phyloP scores from a whole-genome alignment of 2,113 vertebrate genomes.

The Verasper variegatus region DNA sequence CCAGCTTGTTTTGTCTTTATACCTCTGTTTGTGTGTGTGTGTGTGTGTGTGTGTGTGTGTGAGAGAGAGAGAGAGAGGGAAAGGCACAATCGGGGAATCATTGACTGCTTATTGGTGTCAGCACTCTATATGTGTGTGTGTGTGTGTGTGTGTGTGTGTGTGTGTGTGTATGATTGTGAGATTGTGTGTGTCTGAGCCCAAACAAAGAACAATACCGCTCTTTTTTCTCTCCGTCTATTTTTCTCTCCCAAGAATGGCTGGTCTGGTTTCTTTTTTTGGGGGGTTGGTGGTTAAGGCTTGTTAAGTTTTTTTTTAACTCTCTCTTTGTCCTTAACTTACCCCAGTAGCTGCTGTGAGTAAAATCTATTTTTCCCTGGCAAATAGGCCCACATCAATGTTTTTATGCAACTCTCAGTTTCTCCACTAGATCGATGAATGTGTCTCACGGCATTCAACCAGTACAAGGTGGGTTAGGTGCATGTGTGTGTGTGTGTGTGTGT shows the following conservation, averaged over 20 bases:
- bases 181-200: constrained; percentile 24
- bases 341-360: constrained; percentile 27
- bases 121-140: constrained; percentile 52
- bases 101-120: constrained; percentile 73
- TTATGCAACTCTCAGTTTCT: no score
- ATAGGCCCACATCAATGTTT: no score
- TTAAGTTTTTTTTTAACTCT: constrained; percentile 23
- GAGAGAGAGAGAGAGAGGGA: neutral
- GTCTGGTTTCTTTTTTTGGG: constrained; percentile 14
- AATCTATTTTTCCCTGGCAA: no score
- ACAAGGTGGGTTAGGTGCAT: no score
- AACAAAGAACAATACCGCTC: constrained; percentile 70
- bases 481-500: no score
- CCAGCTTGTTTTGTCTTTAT: no score
- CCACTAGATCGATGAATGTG: no score
- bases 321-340: constrained; percentile 47
- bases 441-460: no score
- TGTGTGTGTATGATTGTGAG: constrained; percentile 22
- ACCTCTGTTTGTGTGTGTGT: constrained; percentile 6
- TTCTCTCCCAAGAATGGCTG: constrained; percentile 15
- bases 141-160: constrained; percentile 20
- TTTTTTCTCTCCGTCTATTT: constrained; percentile 29
- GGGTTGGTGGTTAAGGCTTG: neutral
- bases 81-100: constrained; percentile 52
- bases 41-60: constrained; percentile 10